Conservation (phyloP, 2,113 vertebrate species). For the Cavia aperea region DNA sequence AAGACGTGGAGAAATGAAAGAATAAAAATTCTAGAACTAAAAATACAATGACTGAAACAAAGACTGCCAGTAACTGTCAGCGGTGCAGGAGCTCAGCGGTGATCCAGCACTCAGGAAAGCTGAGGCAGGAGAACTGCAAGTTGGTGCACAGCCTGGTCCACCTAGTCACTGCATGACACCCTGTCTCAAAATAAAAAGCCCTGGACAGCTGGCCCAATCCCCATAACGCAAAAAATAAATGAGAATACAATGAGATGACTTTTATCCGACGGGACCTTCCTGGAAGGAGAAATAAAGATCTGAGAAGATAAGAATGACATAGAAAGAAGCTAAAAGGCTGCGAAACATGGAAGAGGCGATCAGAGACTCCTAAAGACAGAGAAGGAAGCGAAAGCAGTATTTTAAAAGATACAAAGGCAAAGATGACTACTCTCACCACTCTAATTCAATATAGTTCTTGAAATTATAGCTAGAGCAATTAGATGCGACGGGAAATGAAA, state of each 20-base stretch:
- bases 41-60: slow-evolving; percentile 17
- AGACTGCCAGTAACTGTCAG: not conserved
- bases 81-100: not conserved
- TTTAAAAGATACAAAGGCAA: not conserved
- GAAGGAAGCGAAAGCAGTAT: not conserved
- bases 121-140: not conserved
- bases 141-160: not conserved
- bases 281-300: not conserved
- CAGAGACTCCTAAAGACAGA: not conserved
- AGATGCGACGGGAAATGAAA: not conserved
- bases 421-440: not conserved
- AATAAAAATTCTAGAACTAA: not conserved
- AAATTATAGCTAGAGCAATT: not conserved
- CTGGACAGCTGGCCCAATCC: not conserved
- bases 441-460: not conserved
- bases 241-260: not conserved
- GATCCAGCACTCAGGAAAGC: not conserved
- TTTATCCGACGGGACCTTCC: not conserved
- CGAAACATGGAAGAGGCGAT: not conserved
- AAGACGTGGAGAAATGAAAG: slow-evolving; percentile 10
- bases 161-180: not conserved
- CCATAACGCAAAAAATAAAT: not conserved
- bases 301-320: not conserved
- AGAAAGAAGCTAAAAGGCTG: not conserved
- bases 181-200: not conserved